These are phyloP conservation scores for Thalassophryne amazonica DNA, from an alignment of 2,797 vertebrate species.

Conservation along the genomic window DNA sequence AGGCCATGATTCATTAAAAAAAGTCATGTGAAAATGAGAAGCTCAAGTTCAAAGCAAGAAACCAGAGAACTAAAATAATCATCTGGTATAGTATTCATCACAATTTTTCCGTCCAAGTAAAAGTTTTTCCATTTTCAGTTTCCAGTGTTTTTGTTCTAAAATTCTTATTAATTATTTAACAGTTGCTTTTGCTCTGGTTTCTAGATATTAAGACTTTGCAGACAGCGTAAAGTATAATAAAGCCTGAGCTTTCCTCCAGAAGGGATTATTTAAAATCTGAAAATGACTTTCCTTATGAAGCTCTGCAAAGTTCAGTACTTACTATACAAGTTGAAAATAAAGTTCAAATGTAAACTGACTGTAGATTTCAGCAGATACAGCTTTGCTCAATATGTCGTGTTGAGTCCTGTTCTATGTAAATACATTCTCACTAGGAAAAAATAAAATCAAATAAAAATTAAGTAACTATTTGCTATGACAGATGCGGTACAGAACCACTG, in stretches of 20 bases:
- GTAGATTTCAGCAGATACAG: not conserved
- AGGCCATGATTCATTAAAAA: not conserved
- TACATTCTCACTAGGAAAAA: too few species aligned
- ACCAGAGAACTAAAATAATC: not conserved
- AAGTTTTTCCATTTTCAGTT: not conserved
- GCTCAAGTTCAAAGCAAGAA: constrained; percentile 4
- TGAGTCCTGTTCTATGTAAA: too few species aligned
- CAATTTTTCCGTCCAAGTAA: not conserved
- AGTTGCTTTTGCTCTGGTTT: not conserved
- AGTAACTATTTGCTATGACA: too few species aligned
- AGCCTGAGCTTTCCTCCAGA: not conserved
- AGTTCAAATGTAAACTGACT: too few species aligned
- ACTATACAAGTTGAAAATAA: not conserved
- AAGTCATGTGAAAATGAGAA: constrained; percentile 7
- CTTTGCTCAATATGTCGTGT: not conserved
- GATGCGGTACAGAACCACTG: too few species aligned
- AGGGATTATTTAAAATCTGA: not conserved
- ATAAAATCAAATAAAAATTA: too few species aligned
- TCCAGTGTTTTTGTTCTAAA: not conserved
- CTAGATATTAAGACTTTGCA: not conserved
- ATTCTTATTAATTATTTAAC: too few species aligned
- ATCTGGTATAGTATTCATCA: not conserved
- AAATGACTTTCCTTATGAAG: not conserved
- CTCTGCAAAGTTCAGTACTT: not conserved
- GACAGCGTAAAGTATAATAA: not conserved